Base-by-base conservation (phyloP, 2,888 invertebrate species). In the Cataglyphis livida region DNA sequence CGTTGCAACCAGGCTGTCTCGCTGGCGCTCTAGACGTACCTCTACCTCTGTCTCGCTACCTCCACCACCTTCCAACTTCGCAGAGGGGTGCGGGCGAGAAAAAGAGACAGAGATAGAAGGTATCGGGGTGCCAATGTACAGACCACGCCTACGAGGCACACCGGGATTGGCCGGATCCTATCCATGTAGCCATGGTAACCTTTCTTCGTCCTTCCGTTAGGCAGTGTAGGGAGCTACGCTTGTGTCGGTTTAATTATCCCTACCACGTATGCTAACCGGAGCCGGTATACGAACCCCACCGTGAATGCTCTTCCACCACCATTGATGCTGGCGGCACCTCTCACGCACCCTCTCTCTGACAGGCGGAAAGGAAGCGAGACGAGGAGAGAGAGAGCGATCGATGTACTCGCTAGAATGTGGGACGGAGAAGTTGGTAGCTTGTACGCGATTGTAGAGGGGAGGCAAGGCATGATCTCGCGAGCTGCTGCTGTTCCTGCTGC, bases 91-190 rank as follows among this genome's bases (percentile, higher is more conserved):
- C 15, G 28, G 48, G 78, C 9, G 44, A n/a, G 71, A 44, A 64
- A 88, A 21, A 21, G 87, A 87, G 88, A 88, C 82, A 28, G 68
- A 59, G 71, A 83, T 44, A 84, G 21, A 32, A 18, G 54, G 38
- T 73, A 62, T 64, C 76, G 57, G 78, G 86, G 81, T 87, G 91
- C 93, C 92, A 92, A 93, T 92, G 92, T 88, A 87, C 75, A 92
- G 70, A 90, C 93, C 95, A 95, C 93, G 95, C 95, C 93, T 94
- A 94, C 89, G 91, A 94, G 91, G 94, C 93, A 86, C 93, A 94
- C 92, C 95, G 93, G 93, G 95, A 95, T 93, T 95, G 95, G 93
- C 95, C 95, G 93, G 95, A 95, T 95, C 95, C 95, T 91, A 95
- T 95, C 90, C 95, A 95, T 90, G 95, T 95, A 91, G 95, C 95